A percentile compares a stretch with the other conserved stretches of the same genome.
These are phyloP conservation scores for Berghia stephanieae DNA, from an alignment of 1,140 invertebrate species.

Conservation along the genomic window DNA sequence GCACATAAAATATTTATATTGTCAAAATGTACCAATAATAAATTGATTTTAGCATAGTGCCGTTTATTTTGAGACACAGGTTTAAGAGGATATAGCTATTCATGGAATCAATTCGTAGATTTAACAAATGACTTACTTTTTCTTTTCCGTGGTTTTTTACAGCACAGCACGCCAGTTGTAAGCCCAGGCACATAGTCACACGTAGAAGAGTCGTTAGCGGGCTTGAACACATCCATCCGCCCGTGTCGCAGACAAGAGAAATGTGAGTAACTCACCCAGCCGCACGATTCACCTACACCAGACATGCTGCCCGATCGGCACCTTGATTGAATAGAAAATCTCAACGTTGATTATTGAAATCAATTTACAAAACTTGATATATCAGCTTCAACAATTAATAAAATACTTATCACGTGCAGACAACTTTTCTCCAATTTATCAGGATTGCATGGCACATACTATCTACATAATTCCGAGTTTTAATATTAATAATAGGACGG, in stretches of 20 bases:
- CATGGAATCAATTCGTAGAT: not conserved
- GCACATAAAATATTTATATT: slow-evolving; percentile 13
- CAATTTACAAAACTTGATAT: not conserved
- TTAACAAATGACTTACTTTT: slow-evolving; percentile 22
- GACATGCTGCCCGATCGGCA: slow-evolving; percentile 56
- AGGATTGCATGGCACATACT: not conserved
- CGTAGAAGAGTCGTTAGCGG: slow-evolving; percentile 37
- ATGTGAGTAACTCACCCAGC: slow-evolving; percentile 45
- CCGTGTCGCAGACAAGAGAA: slow-evolving; percentile 55
- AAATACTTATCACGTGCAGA: not conserved
- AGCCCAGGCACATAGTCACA: slow-evolving; percentile 50
- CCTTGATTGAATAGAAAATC: slow-evolving; percentile 36
- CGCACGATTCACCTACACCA: slow-evolving; percentile 58
- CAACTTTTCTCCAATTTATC: not conserved
- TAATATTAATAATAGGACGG: no score
- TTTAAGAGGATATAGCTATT: no score
- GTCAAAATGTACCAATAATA: not conserved
- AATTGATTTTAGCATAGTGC: not conserved
- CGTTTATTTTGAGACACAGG: no score
- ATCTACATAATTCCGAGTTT: no score
- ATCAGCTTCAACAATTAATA: not conserved
- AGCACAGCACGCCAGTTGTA: slow-evolving; percentile 60
- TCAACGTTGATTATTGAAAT: not conserved
- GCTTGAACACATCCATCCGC: slow-evolving; percentile 58
- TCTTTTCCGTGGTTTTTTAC: slow-evolving; percentile 47